phyloP scores from a whole-genome alignment of 2,113 vertebrate species.

The Melozone crissalis region DNA sequence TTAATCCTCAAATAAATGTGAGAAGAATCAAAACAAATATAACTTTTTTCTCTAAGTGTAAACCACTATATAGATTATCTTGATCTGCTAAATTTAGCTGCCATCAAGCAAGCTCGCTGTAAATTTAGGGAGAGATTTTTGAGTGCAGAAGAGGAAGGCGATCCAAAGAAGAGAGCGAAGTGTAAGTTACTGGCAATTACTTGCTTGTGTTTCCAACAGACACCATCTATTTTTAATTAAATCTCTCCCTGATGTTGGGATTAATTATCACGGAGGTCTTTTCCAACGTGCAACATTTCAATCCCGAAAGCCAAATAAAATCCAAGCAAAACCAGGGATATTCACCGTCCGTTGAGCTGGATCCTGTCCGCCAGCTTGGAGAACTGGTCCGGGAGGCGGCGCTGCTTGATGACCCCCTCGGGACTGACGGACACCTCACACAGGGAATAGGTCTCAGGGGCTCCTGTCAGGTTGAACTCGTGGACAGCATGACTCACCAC shows the following conservation, averaged over 20 bases:
- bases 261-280: accelerated
- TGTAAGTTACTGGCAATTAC: neutral
- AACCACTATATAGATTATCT: neutral
- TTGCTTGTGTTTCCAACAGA: neutral
- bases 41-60: neutral
- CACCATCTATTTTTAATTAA: neutral
- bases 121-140: neutral
- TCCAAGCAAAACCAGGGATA: neutral
- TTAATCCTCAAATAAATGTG: neutral
- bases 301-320: neutral
- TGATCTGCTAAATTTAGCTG: neutral
- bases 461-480: conserved; percentile 86
- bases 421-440: conserved; percentile 95
- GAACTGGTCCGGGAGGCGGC: conserved; percentile 92
- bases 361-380: conserved; percentile 96
- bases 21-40: neutral
- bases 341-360: conserved; percentile 93
- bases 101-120: neutral
- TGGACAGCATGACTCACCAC: conserved; percentile 89
- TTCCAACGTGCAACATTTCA: neutral
- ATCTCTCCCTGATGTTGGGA: neutral
- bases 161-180: neutral
- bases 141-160: neutral
- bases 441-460: conserved; percentile 88
- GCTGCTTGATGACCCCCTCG: conserved; percentile 94